Evolutionary conservation across 1,140 invertebrate genomes (phyloP).

Genomic region (Pogonognathellus flavescens): DNA sequence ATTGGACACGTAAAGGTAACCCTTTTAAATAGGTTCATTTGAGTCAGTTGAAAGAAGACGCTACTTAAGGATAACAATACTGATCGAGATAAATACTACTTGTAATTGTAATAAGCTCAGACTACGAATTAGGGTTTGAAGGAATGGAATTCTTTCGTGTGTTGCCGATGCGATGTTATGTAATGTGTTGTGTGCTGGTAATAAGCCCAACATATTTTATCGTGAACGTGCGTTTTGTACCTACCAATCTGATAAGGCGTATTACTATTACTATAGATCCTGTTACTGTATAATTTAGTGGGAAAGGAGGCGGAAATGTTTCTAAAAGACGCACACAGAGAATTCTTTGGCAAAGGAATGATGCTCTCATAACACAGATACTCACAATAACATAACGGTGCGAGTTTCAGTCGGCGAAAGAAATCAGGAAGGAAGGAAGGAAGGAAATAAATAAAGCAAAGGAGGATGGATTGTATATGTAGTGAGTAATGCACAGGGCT

Average conservation of each 20-base stretch:
- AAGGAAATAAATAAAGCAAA: background rate
- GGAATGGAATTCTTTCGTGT: no score
- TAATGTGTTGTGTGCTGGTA: no score
- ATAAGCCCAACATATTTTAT: background rate
- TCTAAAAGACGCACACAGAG: background rate
- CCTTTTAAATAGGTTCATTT: background rate
- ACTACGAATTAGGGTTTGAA: background rate
- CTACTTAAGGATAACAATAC: background rate
- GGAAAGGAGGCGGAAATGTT: constrained; percentile 20
- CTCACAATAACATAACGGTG: background rate
- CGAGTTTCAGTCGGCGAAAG: background rate
- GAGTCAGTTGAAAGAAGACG: no score
- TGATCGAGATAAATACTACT: constrained; percentile 21
- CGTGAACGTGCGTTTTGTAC: background rate
- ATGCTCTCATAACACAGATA: no score
- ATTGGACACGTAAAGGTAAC: background rate
- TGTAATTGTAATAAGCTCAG: constrained; percentile 16
- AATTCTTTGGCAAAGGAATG: no score
- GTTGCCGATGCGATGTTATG: no score
- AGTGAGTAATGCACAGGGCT: background rate
- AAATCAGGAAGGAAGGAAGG: constrained; percentile 29
- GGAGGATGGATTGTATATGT: background rate
- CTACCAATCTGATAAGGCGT: constrained; percentile 4
- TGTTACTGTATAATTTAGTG: constrained; percentile 18
- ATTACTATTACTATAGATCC: background rate